Percentiles rank a stretch among this genome's conserved stretches.
Evolutionary conservation across 2,797 vertebrate species (phyloP).

Genomic region (Chromis chromis): DNA sequence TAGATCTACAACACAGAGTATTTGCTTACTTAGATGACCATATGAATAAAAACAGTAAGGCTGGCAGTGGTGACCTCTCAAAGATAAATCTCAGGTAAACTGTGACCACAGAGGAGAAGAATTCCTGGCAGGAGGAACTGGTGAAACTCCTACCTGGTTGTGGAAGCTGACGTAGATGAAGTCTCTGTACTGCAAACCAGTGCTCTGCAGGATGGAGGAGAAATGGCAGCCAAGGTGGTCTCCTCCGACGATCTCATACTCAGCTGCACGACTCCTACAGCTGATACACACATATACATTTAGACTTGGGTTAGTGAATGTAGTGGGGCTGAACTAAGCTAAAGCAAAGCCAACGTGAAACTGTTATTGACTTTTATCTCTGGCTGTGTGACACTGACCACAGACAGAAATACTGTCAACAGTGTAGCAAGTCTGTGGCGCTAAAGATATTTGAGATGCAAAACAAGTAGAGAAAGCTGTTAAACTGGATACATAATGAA

Average conservation of each 20-base stretch:
- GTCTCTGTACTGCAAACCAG: conserved; percentile 94
- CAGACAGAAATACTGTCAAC: too few species aligned
- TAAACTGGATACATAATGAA: too few species aligned
- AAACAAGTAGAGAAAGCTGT: too few species aligned
- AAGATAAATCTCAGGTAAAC: too few species aligned
- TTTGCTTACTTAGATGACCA: background rate
- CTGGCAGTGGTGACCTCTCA: background rate
- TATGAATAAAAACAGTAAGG: background rate
- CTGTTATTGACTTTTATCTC: too few species aligned
- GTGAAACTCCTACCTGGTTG: conserved; percentile 88
- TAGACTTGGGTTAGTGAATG: background rate
- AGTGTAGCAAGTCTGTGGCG: too few species aligned
- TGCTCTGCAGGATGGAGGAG: conserved; percentile 91
- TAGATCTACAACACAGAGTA: conserved; percentile 87
- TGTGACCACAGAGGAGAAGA: background rate
- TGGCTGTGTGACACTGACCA: too few species aligned
- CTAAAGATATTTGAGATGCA: too few species aligned
- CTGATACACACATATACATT: conserved; percentile 70
- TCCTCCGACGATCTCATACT: conserved; percentile 89
- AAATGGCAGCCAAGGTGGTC: conserved; percentile 92
- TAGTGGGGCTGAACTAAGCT: background rate
- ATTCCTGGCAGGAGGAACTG: too few species aligned
- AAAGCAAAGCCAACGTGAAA: background rate
- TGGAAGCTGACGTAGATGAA: conserved; percentile 97
- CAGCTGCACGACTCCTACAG: conserved; percentile 83